Percentiles rank a stretch among this genome's conserved stretches.
Conservation (phyloP, 2,113 vertebrate genomes). For the Barbus barbus region DNA sequence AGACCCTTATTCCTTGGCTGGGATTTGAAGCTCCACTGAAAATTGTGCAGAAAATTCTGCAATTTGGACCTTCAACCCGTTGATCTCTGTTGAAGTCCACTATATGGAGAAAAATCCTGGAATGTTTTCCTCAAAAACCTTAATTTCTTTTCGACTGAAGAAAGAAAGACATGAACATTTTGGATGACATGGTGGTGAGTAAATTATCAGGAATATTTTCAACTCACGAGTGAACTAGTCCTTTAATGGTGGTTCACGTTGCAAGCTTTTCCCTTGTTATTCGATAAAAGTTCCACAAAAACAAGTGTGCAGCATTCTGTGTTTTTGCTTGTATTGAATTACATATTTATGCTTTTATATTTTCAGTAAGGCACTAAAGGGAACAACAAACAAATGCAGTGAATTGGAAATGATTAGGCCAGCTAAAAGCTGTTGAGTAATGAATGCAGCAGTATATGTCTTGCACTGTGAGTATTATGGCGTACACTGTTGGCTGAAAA, state of each 20-base stretch:
- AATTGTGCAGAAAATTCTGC: no score
- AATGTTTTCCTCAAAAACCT: no score
- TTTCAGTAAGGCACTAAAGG: constrained; percentile 33
- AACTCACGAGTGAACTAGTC: no score
- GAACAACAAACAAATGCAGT: constrained; percentile 33
- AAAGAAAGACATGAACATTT: no score
- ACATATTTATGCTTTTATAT: constrained; percentile 27
- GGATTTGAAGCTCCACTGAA: no score
- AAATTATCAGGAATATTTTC: no score
- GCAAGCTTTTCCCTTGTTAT: constrained; percentile 4
- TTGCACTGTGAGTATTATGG: constrained; percentile 1
- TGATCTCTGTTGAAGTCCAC: no score
- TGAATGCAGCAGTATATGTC: not conserved
- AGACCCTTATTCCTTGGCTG: no score
- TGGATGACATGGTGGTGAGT: no score
- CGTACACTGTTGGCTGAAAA: not conserved
- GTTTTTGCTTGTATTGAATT: constrained; percentile 5
- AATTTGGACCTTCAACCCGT: no score
- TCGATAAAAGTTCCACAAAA: constrained; percentile 31
- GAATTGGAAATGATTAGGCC: constrained; percentile 33
- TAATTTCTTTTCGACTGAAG: no score
- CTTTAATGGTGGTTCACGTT: not conserved
- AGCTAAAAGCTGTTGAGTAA: constrained; percentile 30
- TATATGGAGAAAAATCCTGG: no score
- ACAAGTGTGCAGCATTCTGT: constrained; percentile 20